Conservation (phyloP, 2,797 vertebrate species). For the Cetoscarus ocellatus region DNA sequence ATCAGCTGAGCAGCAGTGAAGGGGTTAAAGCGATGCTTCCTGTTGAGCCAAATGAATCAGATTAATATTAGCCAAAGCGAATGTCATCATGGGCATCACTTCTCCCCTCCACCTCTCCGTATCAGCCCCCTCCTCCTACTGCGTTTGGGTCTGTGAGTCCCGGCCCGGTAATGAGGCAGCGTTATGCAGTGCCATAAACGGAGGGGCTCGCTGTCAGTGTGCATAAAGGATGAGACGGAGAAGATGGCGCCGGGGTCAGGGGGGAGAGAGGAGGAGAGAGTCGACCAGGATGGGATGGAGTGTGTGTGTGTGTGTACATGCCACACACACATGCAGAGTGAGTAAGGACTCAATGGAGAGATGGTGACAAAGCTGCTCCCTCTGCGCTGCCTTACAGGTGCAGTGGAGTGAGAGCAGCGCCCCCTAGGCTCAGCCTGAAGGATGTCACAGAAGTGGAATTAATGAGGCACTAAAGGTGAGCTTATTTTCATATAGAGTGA, state of each 20-base stretch:
- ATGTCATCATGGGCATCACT: conserved; percentile 90
- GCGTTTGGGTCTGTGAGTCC: conserved; percentile 85
- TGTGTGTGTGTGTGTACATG: conserved; percentile 10
- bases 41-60: conserved; percentile 89
- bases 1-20: conserved; percentile 61
- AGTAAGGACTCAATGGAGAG: conserved; percentile 84
- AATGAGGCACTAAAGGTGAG: conserved; percentile 1
- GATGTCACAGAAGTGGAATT: conserved; percentile 5
- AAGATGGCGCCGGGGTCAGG: conserved; percentile 89
- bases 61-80: conserved; percentile 94
- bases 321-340: conserved; percentile 46
- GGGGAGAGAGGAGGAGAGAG: conserved; percentile 64
- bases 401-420: conserved; percentile 72
- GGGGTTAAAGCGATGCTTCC: conserved; percentile 88
- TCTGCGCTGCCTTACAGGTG: conserved; percentile 74
- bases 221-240: conserved; percentile 95
- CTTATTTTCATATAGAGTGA: background rate
- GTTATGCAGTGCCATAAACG: conserved; percentile 96
- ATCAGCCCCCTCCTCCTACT: conserved; percentile 48
- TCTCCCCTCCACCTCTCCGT: conserved; percentile 76
- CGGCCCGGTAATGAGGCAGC: conserved; percentile 95
- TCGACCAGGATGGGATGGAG: conserved; percentile 50
- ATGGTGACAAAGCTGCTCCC: conserved; percentile 68
- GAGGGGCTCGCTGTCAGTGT: conserved; percentile 93
- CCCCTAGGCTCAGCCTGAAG: conserved; percentile 51